Percentiles rank a stretch among this genome's conserved stretches.
Evolutionary conservation across 1,140 invertebrate species (phyloP).

Genomic region (Sitobion miscanthi): DNA sequence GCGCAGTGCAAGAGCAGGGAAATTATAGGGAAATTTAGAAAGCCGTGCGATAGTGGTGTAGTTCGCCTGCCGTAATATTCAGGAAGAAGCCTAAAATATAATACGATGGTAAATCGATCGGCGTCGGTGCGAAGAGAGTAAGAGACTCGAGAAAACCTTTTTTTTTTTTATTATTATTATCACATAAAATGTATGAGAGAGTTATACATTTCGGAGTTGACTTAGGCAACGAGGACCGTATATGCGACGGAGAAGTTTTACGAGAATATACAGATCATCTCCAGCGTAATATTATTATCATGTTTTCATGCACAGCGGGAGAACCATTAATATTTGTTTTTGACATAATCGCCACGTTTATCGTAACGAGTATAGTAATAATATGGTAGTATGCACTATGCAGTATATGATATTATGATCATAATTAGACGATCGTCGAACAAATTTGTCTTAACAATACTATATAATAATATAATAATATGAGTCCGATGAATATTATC

Average conservation of each 20-base stretch:
- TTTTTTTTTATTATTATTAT: not conserved
- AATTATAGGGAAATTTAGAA: not conserved
- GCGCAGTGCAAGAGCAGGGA: not conserved
- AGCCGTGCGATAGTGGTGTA: not conserved
- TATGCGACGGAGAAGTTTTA: not conserved
- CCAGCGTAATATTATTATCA: not conserved
- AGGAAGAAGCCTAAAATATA: not conserved
- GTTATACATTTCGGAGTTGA: not conserved
- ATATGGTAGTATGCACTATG: too few relatives aligned
- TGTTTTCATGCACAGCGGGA: not conserved
- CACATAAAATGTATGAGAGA: not conserved
- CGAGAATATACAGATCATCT: not conserved
- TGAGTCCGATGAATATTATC: not conserved
- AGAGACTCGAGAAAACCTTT: not conserved
- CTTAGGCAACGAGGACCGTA: not conserved
- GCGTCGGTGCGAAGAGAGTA: not conserved
- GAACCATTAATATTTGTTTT: not conserved
- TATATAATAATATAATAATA: not conserved
- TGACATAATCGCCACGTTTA: not conserved
- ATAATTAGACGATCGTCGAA: not conserved
- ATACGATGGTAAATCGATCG: not conserved
- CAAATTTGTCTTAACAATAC: not conserved
- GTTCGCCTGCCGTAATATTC: not conserved
- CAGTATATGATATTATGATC: not conserved
- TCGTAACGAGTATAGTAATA: not conserved